Evolutionary conservation across 2,113 vertebrate species (phyloP).

Genomic region (Onychostruthus taczanowskii): DNA sequence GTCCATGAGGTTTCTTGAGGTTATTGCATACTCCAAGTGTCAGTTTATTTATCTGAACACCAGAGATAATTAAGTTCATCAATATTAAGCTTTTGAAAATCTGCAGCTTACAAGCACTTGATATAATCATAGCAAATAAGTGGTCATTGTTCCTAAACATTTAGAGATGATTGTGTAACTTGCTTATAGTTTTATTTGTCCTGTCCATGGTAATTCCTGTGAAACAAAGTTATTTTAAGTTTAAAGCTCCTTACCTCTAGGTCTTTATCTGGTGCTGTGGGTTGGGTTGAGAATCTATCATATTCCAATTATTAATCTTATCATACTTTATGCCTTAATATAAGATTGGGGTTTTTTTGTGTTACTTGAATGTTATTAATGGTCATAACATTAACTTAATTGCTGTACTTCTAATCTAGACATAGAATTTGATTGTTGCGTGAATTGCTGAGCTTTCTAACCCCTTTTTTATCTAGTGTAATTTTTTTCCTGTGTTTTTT

Average conservation of each 20-base stretch:
- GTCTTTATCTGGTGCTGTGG: background rate
- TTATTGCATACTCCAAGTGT: background rate
- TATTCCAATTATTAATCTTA: background rate
- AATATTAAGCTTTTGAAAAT: background rate
- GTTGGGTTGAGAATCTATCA: background rate
- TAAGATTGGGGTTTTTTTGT: background rate
- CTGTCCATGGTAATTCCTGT: background rate
- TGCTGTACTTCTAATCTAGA: background rate
- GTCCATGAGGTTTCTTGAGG: background rate
- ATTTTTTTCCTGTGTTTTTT: background rate
- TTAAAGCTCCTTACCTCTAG: background rate
- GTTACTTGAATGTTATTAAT: background rate
- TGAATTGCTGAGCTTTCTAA: background rate
- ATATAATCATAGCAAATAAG: background rate
- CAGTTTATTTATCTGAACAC: background rate
- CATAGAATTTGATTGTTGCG: background rate
- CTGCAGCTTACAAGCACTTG: background rate
- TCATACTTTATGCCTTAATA: background rate
- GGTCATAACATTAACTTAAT: background rate
- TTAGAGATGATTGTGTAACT: background rate
- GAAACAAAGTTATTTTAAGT: background rate
- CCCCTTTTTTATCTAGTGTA: fast-evolving
- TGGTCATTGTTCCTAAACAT: background rate
- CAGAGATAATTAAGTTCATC: background rate
- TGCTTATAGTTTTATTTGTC: background rate